phyloP scores from a whole-genome alignment of 2,113 vertebrate genomes.

The Natator depressus region DNA sequence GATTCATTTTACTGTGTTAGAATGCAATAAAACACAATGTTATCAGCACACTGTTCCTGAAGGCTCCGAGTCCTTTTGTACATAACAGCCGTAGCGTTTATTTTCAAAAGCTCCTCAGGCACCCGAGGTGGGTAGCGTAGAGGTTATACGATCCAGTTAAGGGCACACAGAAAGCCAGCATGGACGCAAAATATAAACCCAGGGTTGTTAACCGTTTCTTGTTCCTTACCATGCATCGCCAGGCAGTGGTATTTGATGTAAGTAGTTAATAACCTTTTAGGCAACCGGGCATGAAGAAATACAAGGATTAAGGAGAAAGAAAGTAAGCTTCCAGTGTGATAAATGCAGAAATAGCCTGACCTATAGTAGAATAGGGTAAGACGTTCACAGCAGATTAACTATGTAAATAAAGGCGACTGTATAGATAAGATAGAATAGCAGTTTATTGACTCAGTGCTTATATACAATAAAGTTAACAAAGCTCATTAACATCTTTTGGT shows the following conservation, averaged over 20 bases:
- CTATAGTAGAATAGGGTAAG: conserved; percentile 61
- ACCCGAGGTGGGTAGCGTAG: not conserved
- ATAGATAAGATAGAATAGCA: conserved; percentile 79
- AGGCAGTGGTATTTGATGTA: not conserved
- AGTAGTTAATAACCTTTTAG: not conserved
- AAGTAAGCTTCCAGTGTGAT: conserved; percentile 70
- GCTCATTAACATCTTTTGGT: conserved; percentile 75
- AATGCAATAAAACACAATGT: conserved; percentile 60
- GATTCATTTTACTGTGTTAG: conserved; percentile 56
- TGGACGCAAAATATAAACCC: not conserved
- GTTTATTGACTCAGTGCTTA: conserved; percentile 76
- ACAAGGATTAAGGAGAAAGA: conserved; percentile 63
- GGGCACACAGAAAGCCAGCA: conserved; percentile 18
- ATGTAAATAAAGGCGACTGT: conserved; percentile 75
- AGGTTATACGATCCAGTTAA: conserved; percentile 51
- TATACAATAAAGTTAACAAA: conserved; percentile 73
- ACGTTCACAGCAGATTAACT: conserved; percentile 72
- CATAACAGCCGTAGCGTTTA: not conserved
- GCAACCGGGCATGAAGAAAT: not conserved
- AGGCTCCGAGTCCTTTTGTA: conserved; percentile 34
- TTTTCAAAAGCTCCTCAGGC: not conserved
- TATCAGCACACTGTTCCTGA: conserved; percentile 46
- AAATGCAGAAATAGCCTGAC: conserved; percentile 59
- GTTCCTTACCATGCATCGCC: not conserved
- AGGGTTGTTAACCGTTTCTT: conserved; percentile 18